phyloP scores from a whole-genome alignment of 2,888 invertebrate species.

The Nesidiocoris tenuis region DNA sequence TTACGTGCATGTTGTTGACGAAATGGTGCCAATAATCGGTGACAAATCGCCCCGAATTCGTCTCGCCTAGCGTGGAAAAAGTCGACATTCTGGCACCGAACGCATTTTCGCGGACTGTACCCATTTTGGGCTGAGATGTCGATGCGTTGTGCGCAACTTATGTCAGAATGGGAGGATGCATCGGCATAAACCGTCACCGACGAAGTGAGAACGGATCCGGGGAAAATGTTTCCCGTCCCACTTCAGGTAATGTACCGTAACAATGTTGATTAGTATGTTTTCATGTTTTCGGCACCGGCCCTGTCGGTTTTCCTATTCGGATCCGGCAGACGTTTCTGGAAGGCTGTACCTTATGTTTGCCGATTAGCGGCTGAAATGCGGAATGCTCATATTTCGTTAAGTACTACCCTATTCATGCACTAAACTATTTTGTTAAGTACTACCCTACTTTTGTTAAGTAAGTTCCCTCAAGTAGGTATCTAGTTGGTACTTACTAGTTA shows the following conservation, averaged over 20 bases:
- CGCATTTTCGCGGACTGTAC: not conserved
- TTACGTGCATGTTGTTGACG: not conserved
- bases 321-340: no score
- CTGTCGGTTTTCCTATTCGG: no score
- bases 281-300: no score
- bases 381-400: no score
- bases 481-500: no score
- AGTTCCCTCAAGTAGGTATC: no score
- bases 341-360: no score
- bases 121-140: conserved; percentile 48
- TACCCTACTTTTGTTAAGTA: no score
- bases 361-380: no score
- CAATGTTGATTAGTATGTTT: no score
- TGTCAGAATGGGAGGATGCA: conserved; percentile 81
- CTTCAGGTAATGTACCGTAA: conserved; percentile 78
- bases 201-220: conserved; percentile 79
- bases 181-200: conserved; percentile 78
- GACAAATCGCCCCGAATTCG: not conserved
- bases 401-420: no score
- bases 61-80: not conserved
- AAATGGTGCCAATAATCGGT: not conserved
- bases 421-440: no score
- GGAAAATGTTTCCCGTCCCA: conserved; percentile 76
- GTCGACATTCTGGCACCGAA: not conserved
- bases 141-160: conserved; percentile 42